These are phyloP conservation scores for Xenus cinereus DNA, from an alignment of 2,113 vertebrate genomes.

Conservation along the genomic window DNA sequence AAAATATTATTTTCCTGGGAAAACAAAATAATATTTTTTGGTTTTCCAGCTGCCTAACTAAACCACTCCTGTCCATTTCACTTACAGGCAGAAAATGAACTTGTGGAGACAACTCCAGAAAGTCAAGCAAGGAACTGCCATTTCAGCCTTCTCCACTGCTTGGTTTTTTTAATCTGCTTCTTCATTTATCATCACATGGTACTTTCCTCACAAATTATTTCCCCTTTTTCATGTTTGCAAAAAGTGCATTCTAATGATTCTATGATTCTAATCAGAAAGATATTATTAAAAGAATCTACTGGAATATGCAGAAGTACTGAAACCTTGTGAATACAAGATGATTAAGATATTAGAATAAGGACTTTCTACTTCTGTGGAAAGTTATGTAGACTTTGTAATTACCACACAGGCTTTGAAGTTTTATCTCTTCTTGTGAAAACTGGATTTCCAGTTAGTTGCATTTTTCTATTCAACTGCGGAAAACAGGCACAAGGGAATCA, in stretches of 20 bases:
- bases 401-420: not conserved
- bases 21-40: not conserved
- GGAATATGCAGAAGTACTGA: not conserved
- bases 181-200: not conserved
- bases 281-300: not conserved
- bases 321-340: not conserved
- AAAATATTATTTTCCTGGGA: not conserved
- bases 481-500: slow-evolving; percentile 19
- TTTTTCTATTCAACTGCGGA: slow-evolving; percentile 35
- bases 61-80: not conserved
- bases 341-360: not conserved
- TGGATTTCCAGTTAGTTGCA: slow-evolving; percentile 2
- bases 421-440: slow-evolving; percentile 13
- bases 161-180: not conserved
- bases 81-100: not conserved
- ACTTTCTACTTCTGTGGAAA: not conserved
- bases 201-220: not conserved
- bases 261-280: not conserved
- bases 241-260: not conserved
- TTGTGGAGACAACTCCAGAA: not conserved
- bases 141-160: not conserved
- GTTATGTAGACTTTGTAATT: not conserved
- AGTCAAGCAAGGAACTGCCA: not conserved
- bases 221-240: not conserved
- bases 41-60: not conserved